Base-by-base conservation (phyloP, 2,113 vertebrate species). In the Misgurnus mizolepis region DNA sequence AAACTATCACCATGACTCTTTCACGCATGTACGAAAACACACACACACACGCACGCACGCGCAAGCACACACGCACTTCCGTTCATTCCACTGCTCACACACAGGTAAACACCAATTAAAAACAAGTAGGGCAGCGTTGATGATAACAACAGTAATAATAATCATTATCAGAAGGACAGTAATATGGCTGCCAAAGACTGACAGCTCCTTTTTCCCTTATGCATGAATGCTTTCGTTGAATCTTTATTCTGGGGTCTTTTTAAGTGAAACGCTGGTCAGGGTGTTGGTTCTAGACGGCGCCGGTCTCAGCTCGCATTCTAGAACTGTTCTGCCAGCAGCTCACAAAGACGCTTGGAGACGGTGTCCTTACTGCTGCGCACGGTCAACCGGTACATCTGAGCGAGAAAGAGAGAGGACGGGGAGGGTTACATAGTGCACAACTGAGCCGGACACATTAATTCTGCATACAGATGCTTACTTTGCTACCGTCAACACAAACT, bases 281-380 rank as follows among this genome's bases (percentile, higher is more conserved):
- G 79, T 65, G 83, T 67, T 40, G 22, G 74, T 45, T 82, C 78
- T 67, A 80, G 80, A 86, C 56, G 17, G 45, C 43, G 82, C 82
- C 74, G 85, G 85, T 84, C 82, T 81, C 50, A 76, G 67, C 70
- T 18, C 70, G 22, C 12, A 62, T 65, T 89, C 88, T 91, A 93
- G 88, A 93, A 95, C 90, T 97, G 96, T 86, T 95, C 88, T 6
- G 96, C 93, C 86, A 97, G 89, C 85, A 97, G 91, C 83, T 96
- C 95, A 12, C 96, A 97, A 78, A 97, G 91, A 85, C 95, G 95
- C 86, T 86, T 90, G 60, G 96, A 96, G 55, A 97, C 95, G 0
- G 93, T 88, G 86, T 97, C 96, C 92, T 96, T 97, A 92, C 96
- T 97, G 93, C 94, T 95, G 84, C 96, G 95, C 84, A 97, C 91